These are phyloP conservation scores for Spea multiplicata DNA, from an alignment of 2,113 vertebrate species.

Conservation along the genomic window DNA sequence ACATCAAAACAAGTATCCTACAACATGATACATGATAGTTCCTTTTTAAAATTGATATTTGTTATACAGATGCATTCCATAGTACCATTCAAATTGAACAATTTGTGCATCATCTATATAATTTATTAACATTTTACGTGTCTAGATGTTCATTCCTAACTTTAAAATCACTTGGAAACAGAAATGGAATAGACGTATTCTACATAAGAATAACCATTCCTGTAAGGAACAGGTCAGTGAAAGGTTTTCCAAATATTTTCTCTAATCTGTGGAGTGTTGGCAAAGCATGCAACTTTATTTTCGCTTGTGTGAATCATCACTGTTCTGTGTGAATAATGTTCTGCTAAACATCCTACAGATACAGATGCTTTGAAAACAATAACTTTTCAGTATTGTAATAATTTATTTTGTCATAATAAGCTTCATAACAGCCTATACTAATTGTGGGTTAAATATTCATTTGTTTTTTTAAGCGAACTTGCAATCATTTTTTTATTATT, in stretches of 20 bases:
- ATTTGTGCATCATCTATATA: background rate
- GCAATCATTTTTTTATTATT: too few relatives aligned
- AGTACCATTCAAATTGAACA: too few relatives aligned
- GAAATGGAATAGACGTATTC: constrained; percentile 26
- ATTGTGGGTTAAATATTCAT: too few relatives aligned
- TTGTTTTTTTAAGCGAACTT: too few relatives aligned
- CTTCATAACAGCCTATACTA: background rate
- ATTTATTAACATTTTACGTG: background rate
- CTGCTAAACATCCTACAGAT: constrained; percentile 6
- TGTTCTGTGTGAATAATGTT: constrained; percentile 8
- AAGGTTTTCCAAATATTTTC: constrained; percentile 42
- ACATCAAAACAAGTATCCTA: too few relatives aligned
- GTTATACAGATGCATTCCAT: too few relatives aligned
- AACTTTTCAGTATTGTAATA: background rate
- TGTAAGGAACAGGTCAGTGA: constrained; percentile 27
- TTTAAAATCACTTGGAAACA: constrained; percentile 12
- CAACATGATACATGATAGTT: too few relatives aligned
- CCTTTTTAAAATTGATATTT: too few relatives aligned
- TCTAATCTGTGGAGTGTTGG: constrained; percentile 14
- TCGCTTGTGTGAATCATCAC: constrained; percentile 32
- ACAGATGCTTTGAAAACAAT: constrained; percentile 12
- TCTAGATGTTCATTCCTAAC: constrained; percentile 16
- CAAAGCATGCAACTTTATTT: constrained; percentile 31
- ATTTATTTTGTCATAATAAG: constrained; percentile 6
- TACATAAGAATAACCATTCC: constrained; percentile 31